Evolutionary conservation across 1,140 invertebrate species (phyloP), one percentile per base, ranked within the genome.

Genomic region (Mamestra configurata): DNA sequence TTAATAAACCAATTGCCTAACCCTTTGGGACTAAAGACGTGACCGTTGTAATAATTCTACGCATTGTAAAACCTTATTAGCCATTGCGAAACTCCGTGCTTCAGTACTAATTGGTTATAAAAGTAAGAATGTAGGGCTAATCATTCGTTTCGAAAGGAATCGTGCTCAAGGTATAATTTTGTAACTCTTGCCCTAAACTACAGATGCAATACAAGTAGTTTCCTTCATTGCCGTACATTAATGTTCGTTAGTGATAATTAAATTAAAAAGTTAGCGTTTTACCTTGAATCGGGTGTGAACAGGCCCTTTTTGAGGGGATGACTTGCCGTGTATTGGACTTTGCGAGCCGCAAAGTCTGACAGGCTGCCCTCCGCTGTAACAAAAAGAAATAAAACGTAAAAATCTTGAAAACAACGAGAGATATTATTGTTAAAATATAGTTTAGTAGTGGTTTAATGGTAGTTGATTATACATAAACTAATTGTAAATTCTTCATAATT

Each of bases 361-460:
- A 98, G 97, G 95, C 98, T 97, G 86, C 97, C 97, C 96, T 98
- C 97, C 93, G 98, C 98, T 98, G 96, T 55, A 97, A 97, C 87
- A 94, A 95, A 92, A 93, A 90, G 86, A 93, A 88, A 85, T 22
- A 37, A 0, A 27, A 2, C 20, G 5, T 49, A n/a, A 70, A n/a
- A n/a, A 46, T 27, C 22, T n/a, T 13, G 22, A 27, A 40, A 10
- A 0, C 4, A 27, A 49, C 0, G 15, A 15, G 6, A 64, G 15
- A 40, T 64, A 24, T 55, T 4, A 27, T 57, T 2, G 27, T 27
- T 22, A 27, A 4, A 57, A 57, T 4, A 11, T 27, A 13, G n/a
- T n/a, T 22, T 4, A 27, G 6, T 24, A 5, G 11, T n/a, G 49
- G 15, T 4, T 53, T 0, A 5, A n/a, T 5, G 6, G 1, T 51